Evolutionary conservation across 2,888 invertebrate genomes (phyloP), one percentile per base, ranked within the genome.

Genomic region (Pelosia muscerda): DNA sequence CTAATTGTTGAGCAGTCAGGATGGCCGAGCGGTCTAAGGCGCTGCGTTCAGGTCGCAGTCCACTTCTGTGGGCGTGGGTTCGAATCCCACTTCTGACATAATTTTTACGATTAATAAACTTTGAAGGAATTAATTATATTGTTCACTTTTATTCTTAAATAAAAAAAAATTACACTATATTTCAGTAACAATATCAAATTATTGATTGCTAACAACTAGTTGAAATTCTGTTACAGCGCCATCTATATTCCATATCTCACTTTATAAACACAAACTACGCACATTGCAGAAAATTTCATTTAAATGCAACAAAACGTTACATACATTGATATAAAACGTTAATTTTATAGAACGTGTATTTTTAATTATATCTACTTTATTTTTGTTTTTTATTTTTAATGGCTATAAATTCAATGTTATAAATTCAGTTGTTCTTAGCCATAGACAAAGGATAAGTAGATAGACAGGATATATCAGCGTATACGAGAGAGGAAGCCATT

Each of bases 11-110:
- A 2, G 11, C 26, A 68, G 78, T 78, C 78, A 78, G 78, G 78
- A 80, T 78, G 78, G 79, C 79, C 78, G 78, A 78, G 79, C 79
- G 79, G 79, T 79, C 79, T 79, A 78, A 78, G 79, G 79, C 78
- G 78, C 78, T 79, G 78, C 78, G 78, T 78, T 78, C 78, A 78
- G 78, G 78, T 78, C 78, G 78, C 78, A 78, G 78, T 78, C 78
- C 78, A 78, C 78, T 78, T 78, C 78, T 78, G 78, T 78, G 78
- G 78, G 78, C 78, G 78, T 78, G 78, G 78, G 78, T 78, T 78
- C 78, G 78, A 78, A 78, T 78, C 78, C 78, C 78, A 78, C 78
- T 78, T 78, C 78, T 78, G 78, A 78, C 78, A 78, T 65, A n/a
- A 53, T 71, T 77, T 79, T 78, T 73, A 42, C 2, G n/a, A 0